Evolutionary conservation across 2,888 invertebrate species (phyloP).

Genomic region (Ischnura elegans): DNA sequence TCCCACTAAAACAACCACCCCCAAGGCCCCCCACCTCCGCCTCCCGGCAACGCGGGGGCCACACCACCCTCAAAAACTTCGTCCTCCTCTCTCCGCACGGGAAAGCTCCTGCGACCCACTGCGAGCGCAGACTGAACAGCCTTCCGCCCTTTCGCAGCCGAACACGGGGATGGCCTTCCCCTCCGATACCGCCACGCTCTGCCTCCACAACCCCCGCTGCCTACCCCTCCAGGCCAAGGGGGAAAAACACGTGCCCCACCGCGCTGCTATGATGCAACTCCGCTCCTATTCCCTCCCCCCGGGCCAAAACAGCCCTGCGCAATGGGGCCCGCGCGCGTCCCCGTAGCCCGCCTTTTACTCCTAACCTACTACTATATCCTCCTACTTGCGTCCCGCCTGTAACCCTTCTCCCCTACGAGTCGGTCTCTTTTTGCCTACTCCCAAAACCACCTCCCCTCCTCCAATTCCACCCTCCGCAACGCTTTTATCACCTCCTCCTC

Average conservation of each 20-base stretch:
- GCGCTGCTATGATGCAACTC: background rate
- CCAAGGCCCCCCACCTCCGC: background rate
- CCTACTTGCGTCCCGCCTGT: background rate
- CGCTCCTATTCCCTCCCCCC: background rate
- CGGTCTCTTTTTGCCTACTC: background rate
- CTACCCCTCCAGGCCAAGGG: background rate
- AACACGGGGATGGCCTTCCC: conserved; percentile 26
- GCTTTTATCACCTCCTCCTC: too few relatives aligned
- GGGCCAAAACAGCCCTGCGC: background rate
- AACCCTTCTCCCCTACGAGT: background rate
- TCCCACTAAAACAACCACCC: background rate
- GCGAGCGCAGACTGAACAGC: conserved; percentile 47
- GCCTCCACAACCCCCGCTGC: background rate
- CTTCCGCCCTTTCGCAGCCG: conserved; percentile 15
- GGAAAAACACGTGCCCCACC: conserved; percentile 8
- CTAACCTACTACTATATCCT: conserved; percentile 3
- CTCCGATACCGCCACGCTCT: background rate
- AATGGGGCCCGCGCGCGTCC: background rate
- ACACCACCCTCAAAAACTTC: background rate
- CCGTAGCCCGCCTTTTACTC: background rate
- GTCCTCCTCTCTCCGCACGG: background rate
- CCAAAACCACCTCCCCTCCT: too few relatives aligned
- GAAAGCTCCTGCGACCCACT: conserved; percentile 62
- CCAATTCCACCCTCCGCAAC: too few relatives aligned
- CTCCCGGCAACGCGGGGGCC: background rate